Percentiles rank a stretch among this genome's conserved stretches.
Evolutionary conservation across 2,888 invertebrate species (phyloP).

Genomic region (Pristionchus entomophagus): DNA sequence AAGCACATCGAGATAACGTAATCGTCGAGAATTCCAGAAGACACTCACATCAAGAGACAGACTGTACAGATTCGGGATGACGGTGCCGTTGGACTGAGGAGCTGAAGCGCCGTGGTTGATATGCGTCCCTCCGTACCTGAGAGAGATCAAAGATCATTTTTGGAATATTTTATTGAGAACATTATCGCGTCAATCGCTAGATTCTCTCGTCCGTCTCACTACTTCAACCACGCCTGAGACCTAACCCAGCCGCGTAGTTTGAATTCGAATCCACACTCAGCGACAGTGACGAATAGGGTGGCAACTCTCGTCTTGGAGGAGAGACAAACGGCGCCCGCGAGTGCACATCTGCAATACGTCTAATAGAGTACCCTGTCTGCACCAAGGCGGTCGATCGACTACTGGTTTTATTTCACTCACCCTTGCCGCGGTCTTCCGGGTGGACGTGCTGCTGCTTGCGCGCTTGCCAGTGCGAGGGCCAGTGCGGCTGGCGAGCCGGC

Average conservation of each 20-base stretch:
- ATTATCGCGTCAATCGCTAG: no score
- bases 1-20: no score
- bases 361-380: neutral
- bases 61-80: slow-evolving; percentile 41
- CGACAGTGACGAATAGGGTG: slow-evolving; percentile 39
- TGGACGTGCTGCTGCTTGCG: slow-evolving; percentile 41
- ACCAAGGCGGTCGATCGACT: neutral
- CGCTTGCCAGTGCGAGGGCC: slow-evolving; percentile 28
- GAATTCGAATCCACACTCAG: slow-evolving; percentile 43
- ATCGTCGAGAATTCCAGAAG: no score
- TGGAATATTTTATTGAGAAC: neutral
- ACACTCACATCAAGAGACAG: slow-evolving; percentile 29
- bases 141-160: neutral
- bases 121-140: slow-evolving; percentile 11
- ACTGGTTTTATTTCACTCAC: neutral
- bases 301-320: slow-evolving; percentile 1
- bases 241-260: slow-evolving; percentile 19
- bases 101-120: neutral
- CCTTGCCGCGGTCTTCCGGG: slow-evolving; percentile 25
- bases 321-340: slow-evolving; percentile 40
- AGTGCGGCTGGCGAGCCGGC: slow-evolving; percentile 43
- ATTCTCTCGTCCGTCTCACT: no score
- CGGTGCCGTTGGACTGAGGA: neutral
- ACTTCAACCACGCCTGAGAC: no score
- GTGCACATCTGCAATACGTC: slow-evolving; percentile 20